Base-by-base conservation (phyloP, 2,888 invertebrate species). In the Bombylius discolor region DNA sequence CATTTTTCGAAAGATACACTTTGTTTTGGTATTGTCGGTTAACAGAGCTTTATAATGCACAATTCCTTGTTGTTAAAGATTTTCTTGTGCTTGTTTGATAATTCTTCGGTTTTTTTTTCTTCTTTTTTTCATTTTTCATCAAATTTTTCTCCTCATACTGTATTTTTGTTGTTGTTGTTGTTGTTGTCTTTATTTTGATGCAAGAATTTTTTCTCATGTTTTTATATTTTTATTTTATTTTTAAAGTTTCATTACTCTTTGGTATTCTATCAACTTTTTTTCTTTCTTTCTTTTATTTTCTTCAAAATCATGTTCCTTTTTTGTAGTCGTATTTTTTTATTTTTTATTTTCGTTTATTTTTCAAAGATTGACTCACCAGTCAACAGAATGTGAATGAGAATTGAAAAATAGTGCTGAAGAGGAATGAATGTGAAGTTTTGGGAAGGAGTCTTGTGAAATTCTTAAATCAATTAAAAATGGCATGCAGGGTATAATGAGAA, bases 391-490 rank as follows among this genome's bases (percentile, higher is more conserved):
- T 31, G 23, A 47, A 47, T 50, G 50, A 39, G 55, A 55, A 49
- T 42, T 23, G 39, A 11, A 42, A 23, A 50, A 32, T 50, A 50
- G 47, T n/a, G 48, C 23, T 46, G 51, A 53, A 55, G 56, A 59
- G 55, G 57, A 59, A 59, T 57, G 57, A 55, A 59, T 54, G 49
- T 51, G 54, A 56, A 53, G 52, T 48, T 46, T 52, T 47, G 39
- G 39, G 45, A 55, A 57, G 56, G 57, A 61, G 58, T 61, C 63
- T 59, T 57, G 61, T 58, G 62, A 63, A 62, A 63, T 63, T 63
- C 62, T 60, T 61, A 62, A 62, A 62, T 62, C 63, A 63, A 63
- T 63, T 63, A 61, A 62, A 62, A 60, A 56, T 59, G 63, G 62
- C 62, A 63, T 62, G 62, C 62, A 61, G 56, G 56, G 60, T 62